These are phyloP conservation scores for Caenorhabditis sulstoni DNA, from an alignment of 2,888 invertebrate genomes.

Conservation along the genomic window DNA sequence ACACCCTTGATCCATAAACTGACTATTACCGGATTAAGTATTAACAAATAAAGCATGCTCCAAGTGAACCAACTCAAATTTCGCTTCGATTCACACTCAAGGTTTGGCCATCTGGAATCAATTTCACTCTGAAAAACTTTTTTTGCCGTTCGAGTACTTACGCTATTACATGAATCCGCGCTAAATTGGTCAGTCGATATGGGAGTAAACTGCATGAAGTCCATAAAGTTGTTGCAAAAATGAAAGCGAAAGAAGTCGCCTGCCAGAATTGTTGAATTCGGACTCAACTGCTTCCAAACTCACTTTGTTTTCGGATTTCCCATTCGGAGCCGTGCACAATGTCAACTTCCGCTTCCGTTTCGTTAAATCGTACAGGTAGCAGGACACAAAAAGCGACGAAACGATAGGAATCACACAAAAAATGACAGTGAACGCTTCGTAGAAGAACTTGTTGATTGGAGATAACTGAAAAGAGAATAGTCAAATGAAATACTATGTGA, in stretches of 20 bases:
- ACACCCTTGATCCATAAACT: too few species aligned
- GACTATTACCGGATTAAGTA: conserved; percentile 76
- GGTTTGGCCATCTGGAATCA: conserved; percentile 66
- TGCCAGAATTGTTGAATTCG: conserved; percentile 42
- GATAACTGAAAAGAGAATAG: conserved; percentile 65
- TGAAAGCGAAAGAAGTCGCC: conserved; percentile 78
- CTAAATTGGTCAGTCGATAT: conserved; percentile 79
- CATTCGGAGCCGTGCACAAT: not conserved
- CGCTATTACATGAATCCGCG: conserved; percentile 77
- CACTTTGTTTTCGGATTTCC: conserved; percentile 60
- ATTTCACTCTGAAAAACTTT: too few species aligned
- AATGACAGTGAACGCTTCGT: conserved; percentile 76
- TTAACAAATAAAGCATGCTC: conserved; percentile 78
- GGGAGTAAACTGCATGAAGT: conserved; percentile 79
- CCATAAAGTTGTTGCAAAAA: conserved; percentile 80
- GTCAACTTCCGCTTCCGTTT: conserved; percentile 65
- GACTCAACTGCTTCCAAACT: not conserved
- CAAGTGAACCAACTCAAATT: conserved; percentile 79
- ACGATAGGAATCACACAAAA: conserved; percentile 79
- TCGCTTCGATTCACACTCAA: conserved; percentile 68
- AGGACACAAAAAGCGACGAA: conserved; percentile 78
- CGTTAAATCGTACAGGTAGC: conserved; percentile 77
- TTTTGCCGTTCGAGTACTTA: too few species aligned
- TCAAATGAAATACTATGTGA: not conserved
- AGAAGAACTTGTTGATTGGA: conserved; percentile 75